Evolutionary conservation across 2,113 vertebrate genomes (phyloP), one percentile per base, ranked within the genome.

Genomic region (Oreochromis aureus): DNA sequence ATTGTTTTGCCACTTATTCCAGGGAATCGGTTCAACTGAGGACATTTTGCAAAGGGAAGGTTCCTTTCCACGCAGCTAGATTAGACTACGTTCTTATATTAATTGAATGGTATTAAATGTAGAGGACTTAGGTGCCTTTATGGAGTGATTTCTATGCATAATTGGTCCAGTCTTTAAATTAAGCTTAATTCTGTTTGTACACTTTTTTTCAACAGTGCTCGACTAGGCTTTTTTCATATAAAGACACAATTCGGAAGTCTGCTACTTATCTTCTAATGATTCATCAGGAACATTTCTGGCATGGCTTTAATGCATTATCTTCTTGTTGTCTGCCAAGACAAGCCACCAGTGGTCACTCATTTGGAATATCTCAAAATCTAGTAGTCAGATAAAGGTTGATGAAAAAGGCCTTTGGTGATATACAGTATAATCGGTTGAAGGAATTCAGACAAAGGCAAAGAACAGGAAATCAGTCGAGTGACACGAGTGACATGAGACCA

Each of bases 351-450:
- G 89, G 94, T 58, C 22, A 56, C 88, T 71, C 13, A 6, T 12
- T 54, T 53, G 34, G 92, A 86, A 88, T 93, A 83, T 89, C 87
- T 55, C 81, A 86, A 88, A 78, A 89, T 87, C 83, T n/a, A 89
- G 78, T 53, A 81, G 71, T 58, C 76, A 93, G 94, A 92, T 95
- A 95, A 96, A 95, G 84, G 91, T 92, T 88, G 69, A 94, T 85
- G 82, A 9, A 71, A 85, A 78, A 86, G 80, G 80, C 91, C 91
- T 91, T 94, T 46, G 79, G 81, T 82, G 48, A 19, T 56, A 79
- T 54, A 16, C 7, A 78, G 24, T 51, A 19, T 51, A 30, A 78
- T 89, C 51, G 63, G 82, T 90, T 44, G 79, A 84, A 87, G 24
- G 86, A 80, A 89, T 78, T 78, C 32, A 82, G 61, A 88, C 82